Conservation (phyloP, 92 coral and sea anemone genomes). For the Actinostola sp. region DNA sequence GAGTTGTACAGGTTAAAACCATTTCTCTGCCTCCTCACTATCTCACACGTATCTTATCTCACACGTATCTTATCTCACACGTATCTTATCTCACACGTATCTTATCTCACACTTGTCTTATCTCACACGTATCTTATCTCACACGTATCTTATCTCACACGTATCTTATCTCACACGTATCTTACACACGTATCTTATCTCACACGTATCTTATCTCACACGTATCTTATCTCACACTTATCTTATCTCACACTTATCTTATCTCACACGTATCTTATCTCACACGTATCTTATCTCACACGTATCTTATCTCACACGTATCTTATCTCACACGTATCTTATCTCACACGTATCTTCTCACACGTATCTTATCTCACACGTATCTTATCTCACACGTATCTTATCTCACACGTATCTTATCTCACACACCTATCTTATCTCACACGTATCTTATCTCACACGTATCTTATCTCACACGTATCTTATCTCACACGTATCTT, state of each 20-base stretch:
- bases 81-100: neutral
- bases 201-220: neutral
- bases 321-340: neutral
- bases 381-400: neutral
- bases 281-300: no score
- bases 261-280: neutral
- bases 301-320: neutral
- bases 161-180: neutral
- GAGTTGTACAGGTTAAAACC: slow-evolving; percentile 87
- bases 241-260: neutral
- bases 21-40: no score
- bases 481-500: neutral
- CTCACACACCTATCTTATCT: no score
- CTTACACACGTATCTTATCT: no score
- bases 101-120: no score
- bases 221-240: neutral
- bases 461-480: neutral
- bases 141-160: no score
- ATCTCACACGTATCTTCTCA: neutral
- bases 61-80: no score
- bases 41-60: neutral
- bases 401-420: no score
- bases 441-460: neutral
- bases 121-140: neutral
- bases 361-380: neutral